phyloP scores from a whole-genome alignment of 2,797 vertebrate genomes.

The Pseudocheirus occidentalis region DNA sequence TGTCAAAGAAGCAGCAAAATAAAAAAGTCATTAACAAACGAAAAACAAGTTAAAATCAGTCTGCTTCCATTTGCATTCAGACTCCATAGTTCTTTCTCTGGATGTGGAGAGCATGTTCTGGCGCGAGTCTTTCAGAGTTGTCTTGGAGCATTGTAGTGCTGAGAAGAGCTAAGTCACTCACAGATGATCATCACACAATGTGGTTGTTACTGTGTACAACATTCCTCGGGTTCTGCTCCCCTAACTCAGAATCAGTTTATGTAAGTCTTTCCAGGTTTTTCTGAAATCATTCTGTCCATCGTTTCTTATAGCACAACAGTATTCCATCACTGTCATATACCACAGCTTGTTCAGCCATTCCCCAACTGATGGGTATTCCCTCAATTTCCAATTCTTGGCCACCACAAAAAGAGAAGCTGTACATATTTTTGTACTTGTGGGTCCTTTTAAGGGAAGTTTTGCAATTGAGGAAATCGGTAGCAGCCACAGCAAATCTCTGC shows the following conservation, averaged over 20 bases:
- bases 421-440: too few species aligned
- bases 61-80: background rate
- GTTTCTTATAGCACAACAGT: background rate
- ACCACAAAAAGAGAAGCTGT: too few species aligned
- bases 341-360: background rate
- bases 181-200: background rate
- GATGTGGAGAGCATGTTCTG: background rate
- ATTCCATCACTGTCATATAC: background rate
- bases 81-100: background rate
- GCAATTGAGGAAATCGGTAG: background rate
- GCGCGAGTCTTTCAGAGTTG: background rate
- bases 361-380: background rate
- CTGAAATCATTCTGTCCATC: background rate
- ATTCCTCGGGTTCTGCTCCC: background rate
- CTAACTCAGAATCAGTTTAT: background rate
- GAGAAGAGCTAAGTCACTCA: background rate
- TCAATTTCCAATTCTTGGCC: too few species aligned
- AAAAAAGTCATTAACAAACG: background rate
- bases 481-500: background rate
- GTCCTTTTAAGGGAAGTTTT: background rate
- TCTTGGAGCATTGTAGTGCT: background rate
- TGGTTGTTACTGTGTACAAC: background rate
- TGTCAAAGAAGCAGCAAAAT: background rate
- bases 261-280: background rate
- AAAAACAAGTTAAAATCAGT: background rate